These are phyloP conservation scores for Zaprionus ornatus DNA, from an alignment of 1,140 invertebrate species.

Conservation along the genomic window DNA sequence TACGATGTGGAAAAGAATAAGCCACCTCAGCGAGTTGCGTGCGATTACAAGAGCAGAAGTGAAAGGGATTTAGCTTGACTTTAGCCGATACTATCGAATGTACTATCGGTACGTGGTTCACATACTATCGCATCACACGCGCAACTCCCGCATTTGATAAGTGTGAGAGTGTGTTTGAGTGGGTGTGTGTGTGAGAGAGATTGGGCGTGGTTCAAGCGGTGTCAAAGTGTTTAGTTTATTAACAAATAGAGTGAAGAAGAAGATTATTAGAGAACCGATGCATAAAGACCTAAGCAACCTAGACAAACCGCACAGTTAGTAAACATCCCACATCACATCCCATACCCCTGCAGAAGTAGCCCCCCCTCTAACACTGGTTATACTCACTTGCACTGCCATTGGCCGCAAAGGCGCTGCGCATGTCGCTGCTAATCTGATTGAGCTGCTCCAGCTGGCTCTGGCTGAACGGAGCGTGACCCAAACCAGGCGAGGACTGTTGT, in stretches of 20 bases:
- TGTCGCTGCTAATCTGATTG: conserved; percentile 78
- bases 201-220: conserved; percentile 25
- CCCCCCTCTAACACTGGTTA: not conserved
- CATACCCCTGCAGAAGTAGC: not conserved
- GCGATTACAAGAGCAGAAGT: not conserved
- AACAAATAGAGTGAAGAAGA: conserved; percentile 33
- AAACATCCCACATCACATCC: not conserved
- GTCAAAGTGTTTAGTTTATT: conserved; percentile 32
- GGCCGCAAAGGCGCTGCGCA: conserved; percentile 75
- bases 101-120: not conserved
- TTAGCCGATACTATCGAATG: not conserved
- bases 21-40: not conserved
- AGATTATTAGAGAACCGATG: conserved; percentile 24
- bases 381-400: conserved; percentile 83
- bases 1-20: no score
- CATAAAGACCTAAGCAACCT: conserved; percentile 33
- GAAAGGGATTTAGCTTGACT: not conserved
- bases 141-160: not conserved
- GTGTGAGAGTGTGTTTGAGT: not conserved
- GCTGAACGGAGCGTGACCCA: conserved; percentile 66
- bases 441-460: conserved; percentile 78
- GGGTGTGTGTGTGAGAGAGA: conserved; percentile 22
- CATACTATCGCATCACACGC: not conserved
- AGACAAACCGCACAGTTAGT: not conserved
- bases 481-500: conserved; percentile 18